Conservation (phyloP, 2,888 invertebrate genomes). For the Crocallis elinguaria region DNA sequence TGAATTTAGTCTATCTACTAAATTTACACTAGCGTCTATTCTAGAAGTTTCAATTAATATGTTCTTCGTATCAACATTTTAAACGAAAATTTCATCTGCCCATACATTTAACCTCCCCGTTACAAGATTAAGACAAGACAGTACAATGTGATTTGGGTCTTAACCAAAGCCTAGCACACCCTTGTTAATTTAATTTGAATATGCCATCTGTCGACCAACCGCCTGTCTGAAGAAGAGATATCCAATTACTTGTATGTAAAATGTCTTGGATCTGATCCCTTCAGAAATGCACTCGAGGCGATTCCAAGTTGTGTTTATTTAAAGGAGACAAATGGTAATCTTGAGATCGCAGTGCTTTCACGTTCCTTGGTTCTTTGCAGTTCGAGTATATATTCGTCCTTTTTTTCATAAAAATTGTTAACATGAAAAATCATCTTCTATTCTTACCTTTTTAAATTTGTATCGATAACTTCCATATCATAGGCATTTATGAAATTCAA, state of each 20-base stretch:
- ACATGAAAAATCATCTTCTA: no score
- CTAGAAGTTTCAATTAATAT: no score
- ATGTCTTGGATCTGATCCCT: conserved; percentile 44
- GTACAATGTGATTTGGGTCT: conserved; percentile 59
- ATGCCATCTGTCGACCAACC: conserved; percentile 66
- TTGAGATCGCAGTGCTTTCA: conserved; percentile 2
- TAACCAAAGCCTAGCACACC: conserved; percentile 54
- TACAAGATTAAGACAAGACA: conserved; percentile 31
- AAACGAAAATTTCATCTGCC: neutral
- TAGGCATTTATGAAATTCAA: no score
- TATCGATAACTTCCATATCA: no score
- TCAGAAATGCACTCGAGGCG: conserved; percentile 38
- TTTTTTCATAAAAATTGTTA: no score
- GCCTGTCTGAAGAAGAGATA: conserved; percentile 56
- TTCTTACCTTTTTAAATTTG: no score
- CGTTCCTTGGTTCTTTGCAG: neutral
- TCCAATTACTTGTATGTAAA: conserved; percentile 65
- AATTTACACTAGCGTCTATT: no score
- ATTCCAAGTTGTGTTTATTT: conserved; percentile 34
- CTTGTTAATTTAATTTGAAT: conserved; percentile 77
- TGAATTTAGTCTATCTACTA: no score
- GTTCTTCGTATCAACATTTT: conserved; percentile 1
- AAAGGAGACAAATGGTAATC: conserved; percentile 28
- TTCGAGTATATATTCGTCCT: neutral
- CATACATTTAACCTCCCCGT: conserved; percentile 7